Percentiles rank a stretch among this genome's conserved stretches.
These are phyloP conservation scores for Nebria ingens DNA, from an alignment of 1,140 invertebrate species.

Conservation along the genomic window DNA sequence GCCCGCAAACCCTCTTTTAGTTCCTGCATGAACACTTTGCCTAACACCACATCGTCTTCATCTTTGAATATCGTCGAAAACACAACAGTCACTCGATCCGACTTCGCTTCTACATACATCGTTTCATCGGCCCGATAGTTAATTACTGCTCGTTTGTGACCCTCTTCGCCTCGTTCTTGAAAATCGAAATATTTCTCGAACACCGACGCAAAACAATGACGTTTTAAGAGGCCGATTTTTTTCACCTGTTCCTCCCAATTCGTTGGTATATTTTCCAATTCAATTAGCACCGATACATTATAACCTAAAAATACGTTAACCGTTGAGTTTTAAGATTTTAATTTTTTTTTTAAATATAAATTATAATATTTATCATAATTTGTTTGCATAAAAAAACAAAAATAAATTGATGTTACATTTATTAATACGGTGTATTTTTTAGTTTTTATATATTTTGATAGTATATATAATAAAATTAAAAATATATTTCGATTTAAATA, in stretches of 20 bases:
- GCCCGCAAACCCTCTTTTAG: slow-evolving; percentile 95
- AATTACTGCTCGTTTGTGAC: slow-evolving; percentile 91
- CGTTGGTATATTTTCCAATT: slow-evolving; percentile 84
- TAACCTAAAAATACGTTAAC: slow-evolving; percentile 56
- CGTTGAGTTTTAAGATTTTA: slow-evolving; percentile 1
- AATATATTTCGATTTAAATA: no score
- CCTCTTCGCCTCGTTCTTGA: slow-evolving; percentile 84
- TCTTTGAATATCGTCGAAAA: slow-evolving; percentile 98
- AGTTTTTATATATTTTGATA: neutral
- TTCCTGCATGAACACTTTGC: slow-evolving; percentile 98
- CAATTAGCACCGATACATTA: slow-evolving; percentile 88
- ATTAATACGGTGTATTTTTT: neutral
- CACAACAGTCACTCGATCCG: slow-evolving; percentile 96
- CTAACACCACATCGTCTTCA: slow-evolving; percentile 96
- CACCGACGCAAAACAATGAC: slow-evolving; percentile 98
- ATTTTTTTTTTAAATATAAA: neutral
- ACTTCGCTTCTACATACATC: slow-evolving; percentile 97
- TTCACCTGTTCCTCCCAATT: slow-evolving; percentile 83
- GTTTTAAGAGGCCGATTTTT: slow-evolving; percentile 89
- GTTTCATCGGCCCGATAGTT: slow-evolving; percentile 99
- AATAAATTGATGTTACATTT: no score
- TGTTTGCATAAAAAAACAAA: no score
- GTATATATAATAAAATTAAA: no score
- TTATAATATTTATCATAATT: no score
- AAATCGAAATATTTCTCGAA: slow-evolving; percentile 99